These are phyloP conservation scores for Aphelenchoides avenae DNA, from an alignment of 1,140 invertebrate genomes.

Conservation along the genomic window DNA sequence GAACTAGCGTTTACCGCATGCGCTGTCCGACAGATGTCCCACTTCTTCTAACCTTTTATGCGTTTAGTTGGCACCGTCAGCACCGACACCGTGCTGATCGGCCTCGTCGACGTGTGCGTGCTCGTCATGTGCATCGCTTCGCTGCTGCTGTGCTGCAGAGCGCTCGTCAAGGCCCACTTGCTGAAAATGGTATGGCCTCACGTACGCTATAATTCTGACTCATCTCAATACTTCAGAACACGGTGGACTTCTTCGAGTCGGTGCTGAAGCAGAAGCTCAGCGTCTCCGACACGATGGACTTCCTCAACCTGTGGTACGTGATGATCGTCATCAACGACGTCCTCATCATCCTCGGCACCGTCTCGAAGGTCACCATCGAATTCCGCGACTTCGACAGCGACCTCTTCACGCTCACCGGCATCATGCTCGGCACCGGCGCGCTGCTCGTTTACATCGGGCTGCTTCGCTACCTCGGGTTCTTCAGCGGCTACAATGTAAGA, in stretches of 20 bases:
- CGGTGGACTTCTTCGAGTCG: constrained; percentile 74
- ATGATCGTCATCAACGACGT: constrained; percentile 94
- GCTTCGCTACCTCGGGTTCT: constrained; percentile 90
- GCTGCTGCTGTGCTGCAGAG: constrained; percentile 77
- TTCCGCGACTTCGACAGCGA: constrained; percentile 71
- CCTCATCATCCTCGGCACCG: constrained; percentile 83
- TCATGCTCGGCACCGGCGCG: constrained; percentile 87
- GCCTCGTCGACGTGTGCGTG: constrained; percentile 78
- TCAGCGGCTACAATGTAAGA: constrained; percentile 90
- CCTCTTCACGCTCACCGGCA: constrained; percentile 80
- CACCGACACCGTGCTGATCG: constrained; percentile 45
- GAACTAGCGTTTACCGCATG: too few species aligned
- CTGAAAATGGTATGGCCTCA: constrained; percentile 79
- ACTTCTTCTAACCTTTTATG: too few species aligned
- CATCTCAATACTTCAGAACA: constrained; percentile 67
- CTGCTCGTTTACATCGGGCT: constrained; percentile 94
- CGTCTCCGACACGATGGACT: constrained; percentile 78
- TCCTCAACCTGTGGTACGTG: constrained; percentile 94
- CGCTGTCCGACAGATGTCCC: too few species aligned
- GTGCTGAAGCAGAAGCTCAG: constrained; percentile 71
- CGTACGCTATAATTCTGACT: too few species aligned
- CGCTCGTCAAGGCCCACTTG: constrained; percentile 79
- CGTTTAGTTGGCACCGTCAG: constrained; percentile 64
- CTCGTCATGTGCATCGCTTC: constrained; percentile 79
- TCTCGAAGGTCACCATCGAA: constrained; percentile 88